phyloP scores from a whole-genome alignment of 2,888 invertebrate species.

The Cephus rjabovi region DNA sequence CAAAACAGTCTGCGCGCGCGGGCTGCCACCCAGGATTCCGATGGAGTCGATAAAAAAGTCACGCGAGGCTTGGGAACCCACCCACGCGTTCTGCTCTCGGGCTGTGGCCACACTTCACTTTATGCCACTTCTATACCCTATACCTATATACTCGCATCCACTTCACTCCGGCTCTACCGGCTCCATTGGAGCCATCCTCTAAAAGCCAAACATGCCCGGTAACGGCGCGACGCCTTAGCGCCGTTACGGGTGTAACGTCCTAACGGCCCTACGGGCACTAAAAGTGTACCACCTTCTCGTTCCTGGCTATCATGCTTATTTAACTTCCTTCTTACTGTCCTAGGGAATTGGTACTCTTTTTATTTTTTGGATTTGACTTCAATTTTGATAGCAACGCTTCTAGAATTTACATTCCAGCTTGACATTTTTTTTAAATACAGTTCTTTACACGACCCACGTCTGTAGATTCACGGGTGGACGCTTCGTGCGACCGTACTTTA shows the following conservation, averaged over 20 bases:
- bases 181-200: background rate
- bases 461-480: background rate
- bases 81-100: conserved; percentile 25
- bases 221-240: background rate
- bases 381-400: background rate
- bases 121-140: background rate
- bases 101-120: background rate
- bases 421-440: background rate
- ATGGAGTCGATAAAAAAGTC: conserved; percentile 42
- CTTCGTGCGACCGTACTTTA: background rate
- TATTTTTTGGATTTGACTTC: background rate
- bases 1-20: conserved; percentile 23
- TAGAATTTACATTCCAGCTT: background rate
- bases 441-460: background rate
- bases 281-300: background rate
- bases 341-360: background rate
- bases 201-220: conserved; percentile 6
- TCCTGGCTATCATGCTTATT: background rate
- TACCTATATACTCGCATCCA: background rate
- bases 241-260: background rate
- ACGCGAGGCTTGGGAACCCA: conserved; percentile 33
- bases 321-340: background rate
- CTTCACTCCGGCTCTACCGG: background rate
- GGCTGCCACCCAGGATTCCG: conserved; percentile 46
- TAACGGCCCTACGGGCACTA: background rate